phyloP scores from a whole-genome alignment of 2,113 vertebrate genomes.

The Podarcis muralis region DNA sequence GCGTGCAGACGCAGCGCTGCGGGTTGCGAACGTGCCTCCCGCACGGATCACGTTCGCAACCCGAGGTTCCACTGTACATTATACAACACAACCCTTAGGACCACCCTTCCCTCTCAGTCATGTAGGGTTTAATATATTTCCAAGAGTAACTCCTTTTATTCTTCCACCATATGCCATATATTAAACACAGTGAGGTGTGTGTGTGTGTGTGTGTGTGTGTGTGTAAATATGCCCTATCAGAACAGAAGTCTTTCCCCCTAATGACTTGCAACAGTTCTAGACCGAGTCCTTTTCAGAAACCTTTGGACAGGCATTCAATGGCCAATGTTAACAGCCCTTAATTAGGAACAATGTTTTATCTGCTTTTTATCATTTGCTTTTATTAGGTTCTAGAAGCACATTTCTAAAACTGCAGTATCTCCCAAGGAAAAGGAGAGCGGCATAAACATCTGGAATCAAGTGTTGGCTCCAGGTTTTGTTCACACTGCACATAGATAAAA shows the following conservation, averaged over 20 bases:
- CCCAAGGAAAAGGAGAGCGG: too few species aligned
- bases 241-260: not conserved
- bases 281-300: not conserved
- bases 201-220: too few species aligned
- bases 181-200: not conserved
- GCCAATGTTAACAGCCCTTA: not conserved
- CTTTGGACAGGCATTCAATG: not conserved
- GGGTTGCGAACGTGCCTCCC: too few species aligned
- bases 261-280: not conserved
- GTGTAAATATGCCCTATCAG: not conserved
- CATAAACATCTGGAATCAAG: not conserved
- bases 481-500: too few species aligned
- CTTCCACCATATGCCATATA: not conserved
- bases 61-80: too few species aligned
- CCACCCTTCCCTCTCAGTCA: not conserved
- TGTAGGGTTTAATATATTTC: not conserved
- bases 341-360: not conserved
- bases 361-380: not conserved
- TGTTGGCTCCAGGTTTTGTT: not conserved
- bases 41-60: too few species aligned
- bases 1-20: too few species aligned
- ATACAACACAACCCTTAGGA: not conserved
- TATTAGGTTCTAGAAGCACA: not conserved
- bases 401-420: not conserved
- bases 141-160: not conserved